phyloP scores from a whole-genome alignment of 2,113 vertebrate species.

The Corythoichthys intestinalis region DNA sequence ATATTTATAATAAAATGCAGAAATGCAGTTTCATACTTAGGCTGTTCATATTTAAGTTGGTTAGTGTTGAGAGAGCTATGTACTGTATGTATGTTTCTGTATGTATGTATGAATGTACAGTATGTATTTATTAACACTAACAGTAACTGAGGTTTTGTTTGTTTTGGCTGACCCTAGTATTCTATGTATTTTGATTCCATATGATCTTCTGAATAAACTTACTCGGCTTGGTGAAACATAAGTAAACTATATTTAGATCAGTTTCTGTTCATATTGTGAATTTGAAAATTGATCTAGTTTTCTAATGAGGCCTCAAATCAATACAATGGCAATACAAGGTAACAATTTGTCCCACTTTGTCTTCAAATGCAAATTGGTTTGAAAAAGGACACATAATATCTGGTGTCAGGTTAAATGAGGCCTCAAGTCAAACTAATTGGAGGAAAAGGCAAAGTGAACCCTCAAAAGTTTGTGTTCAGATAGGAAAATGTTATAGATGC shows the following conservation, averaged over 20 bases:
- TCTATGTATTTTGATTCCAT: neutral
- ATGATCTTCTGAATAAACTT: neutral
- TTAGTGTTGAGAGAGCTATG: neutral
- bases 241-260: neutral
- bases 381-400: neutral
- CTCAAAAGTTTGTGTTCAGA: neutral
- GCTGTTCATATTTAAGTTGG: slow-evolving; percentile 7
- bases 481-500: neutral
- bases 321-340: neutral
- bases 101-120: too few species aligned
- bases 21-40: slow-evolving; percentile 35
- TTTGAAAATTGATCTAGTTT: neutral
- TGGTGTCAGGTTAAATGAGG: neutral
- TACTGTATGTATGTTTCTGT: too few species aligned
- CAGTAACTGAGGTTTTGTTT: neutral
- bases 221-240: neutral
- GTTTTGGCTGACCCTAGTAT: neutral
- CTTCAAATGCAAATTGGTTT: neutral
- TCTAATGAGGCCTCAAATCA: neutral
- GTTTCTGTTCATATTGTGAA: neutral
- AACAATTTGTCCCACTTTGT: neutral
- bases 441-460: neutral
- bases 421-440: neutral
- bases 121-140: neutral
- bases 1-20: slow-evolving; percentile 40